Evolutionary conservation across 2,113 vertebrate genomes (phyloP).

Genomic region (Vulpes ferrilata): DNA sequence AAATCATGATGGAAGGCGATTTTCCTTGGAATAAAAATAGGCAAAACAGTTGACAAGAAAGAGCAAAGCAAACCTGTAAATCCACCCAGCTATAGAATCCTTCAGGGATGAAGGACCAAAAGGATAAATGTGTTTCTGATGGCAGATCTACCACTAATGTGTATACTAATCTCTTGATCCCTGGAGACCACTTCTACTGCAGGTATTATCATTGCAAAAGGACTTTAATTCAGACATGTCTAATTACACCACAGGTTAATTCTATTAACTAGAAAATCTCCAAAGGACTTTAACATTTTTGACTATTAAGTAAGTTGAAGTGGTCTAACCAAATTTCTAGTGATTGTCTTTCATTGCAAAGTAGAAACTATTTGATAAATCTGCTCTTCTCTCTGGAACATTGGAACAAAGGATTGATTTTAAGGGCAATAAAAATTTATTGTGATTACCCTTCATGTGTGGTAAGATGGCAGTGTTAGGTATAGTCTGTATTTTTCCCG

Average conservation of each 20-base stretch:
- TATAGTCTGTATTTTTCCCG: conserved; percentile 10
- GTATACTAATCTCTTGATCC: conserved; percentile 42
- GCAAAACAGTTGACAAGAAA: background rate
- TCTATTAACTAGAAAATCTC: conserved; percentile 75
- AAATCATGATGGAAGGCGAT: background rate
- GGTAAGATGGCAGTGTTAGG: background rate
- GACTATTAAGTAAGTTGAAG: conserved; percentile 75
- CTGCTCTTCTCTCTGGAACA: conserved; percentile 58
- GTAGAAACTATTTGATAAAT: conserved; percentile 66
- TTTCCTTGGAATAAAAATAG: conserved; percentile 20
- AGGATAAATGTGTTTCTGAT: conserved; percentile 33
- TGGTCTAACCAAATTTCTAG: conserved; percentile 69
- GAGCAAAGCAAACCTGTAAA: background rate
- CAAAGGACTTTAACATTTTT: conserved; percentile 71
- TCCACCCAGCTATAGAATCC: conserved; percentile 27
- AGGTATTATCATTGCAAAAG: conserved; percentile 55
- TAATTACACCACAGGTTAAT: conserved; percentile 76
- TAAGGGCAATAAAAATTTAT: conserved; percentile 58
- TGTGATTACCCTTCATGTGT: conserved; percentile 55
- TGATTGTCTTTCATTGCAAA: conserved; percentile 65
- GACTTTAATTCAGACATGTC: conserved; percentile 68
- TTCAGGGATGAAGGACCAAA: conserved; percentile 60
- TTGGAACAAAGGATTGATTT: conserved; percentile 40
- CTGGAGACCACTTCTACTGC: conserved; percentile 40
- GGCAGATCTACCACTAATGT: conserved; percentile 53